Base-by-base conservation (phyloP, 2,113 vertebrate species). In the Astur gentilis region DNA sequence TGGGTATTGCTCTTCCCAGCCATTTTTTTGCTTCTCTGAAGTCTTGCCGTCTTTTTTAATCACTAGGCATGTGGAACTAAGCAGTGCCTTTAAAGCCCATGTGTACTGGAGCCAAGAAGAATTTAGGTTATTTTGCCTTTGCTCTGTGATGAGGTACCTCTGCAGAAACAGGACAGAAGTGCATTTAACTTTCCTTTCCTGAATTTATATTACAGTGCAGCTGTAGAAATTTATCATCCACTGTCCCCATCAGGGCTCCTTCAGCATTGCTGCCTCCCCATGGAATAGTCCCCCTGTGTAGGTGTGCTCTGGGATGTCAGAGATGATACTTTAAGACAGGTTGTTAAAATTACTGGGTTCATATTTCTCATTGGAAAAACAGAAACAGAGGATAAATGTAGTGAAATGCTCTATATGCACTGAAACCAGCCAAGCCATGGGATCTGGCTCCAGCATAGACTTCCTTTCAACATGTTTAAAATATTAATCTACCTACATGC, bases 1-100 rank as follows among this genome's bases (percentile, higher is more conserved):
- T 83, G 57, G 18, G 2, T 83, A 71, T 88, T 90, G 76, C 71
- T 90, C 38, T 92, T 94, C 65, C 34, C 61, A 91, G 19, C 23
- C 38, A 40, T 79, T 90, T 90, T 82, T 82, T 90, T 94, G 8
- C 52, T 69, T 76, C 61, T 95, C 73, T 96, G 81, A 92, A 95
- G 72, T 89, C 47, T 69, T 90, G 91, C 79, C 9, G 27, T 92
- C 50, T 88, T 88, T 88, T 94, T 93, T 91, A 62, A 94, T 95
- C 71, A 61, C n/a, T 52, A 52, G 86, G 65, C 21, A 78, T 69
- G 69, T 93, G 65, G 83, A 97, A 72, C 77, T 87, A 64, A 89
- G 57, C 40, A 89, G 72, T 0, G 0, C 44, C 65, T 95, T 95
- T 80, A 95, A 96, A 90, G 38, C 55, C 31, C 31, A 34, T 3